Base-by-base conservation (phyloP, 2,888 invertebrate species). In the Morinoia aosen region DNA sequence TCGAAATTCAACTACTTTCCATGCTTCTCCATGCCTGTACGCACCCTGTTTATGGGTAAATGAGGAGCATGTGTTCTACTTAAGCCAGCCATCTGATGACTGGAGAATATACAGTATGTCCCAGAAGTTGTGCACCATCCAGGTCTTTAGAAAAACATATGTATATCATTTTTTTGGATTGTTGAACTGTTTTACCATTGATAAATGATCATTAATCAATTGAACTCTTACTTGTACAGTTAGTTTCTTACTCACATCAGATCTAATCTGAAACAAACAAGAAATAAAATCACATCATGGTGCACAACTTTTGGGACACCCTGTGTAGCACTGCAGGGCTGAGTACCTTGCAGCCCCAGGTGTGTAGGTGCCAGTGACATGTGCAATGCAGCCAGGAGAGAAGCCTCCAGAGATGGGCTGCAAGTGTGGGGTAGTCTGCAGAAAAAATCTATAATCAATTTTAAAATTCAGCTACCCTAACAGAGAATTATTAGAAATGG, bases 301-400 rank as follows among this genome's bases (percentile, higher is more conserved):
- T 48, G 48, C 48, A 48, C 48, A 4, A 48, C 48, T 48, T 48
- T 48, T 48, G 48, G 48, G 48, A 48, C 48, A 48, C 48, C 48
- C 2, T 48, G 48, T 48, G 48, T 48, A 48, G 48, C 48, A 48
- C 48, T 48, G 5, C 48, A 10, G 25, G 25, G 76, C 76, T 76
- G n/a, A 57, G 33, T 61, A 96, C 96, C 96, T 96, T 61, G 88
- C 95, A 3, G 96, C 96, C 48, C 58, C 61, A 56, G 96, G 96
- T 14, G 95, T 95, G 93, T 95, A 96, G 19, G 96, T 96, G 61
- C 96, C 96, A 0, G 96, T 96, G 48, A 96, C 95, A 56, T 96
- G 96, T 58, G 95, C 95, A 88, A 96, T 95, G 58, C 94, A 94
- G 33, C 96, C 96, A 33, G 96, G 96, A 58, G 95, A 10, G 58